Conservation (phyloP, 2,888 invertebrate genomes). For the Nomada lathburiana region DNA sequence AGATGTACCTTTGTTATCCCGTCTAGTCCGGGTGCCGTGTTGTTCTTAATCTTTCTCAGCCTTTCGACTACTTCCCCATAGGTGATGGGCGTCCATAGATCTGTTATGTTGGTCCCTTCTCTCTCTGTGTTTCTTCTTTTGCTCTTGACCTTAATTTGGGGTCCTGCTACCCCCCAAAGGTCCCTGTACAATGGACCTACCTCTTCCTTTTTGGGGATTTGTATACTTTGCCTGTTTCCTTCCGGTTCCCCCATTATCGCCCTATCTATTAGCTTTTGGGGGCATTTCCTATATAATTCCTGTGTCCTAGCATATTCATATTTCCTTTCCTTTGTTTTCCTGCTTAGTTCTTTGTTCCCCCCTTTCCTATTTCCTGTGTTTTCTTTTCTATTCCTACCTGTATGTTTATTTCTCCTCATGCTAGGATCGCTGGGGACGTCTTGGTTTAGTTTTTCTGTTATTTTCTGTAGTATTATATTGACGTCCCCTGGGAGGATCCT, state of each 20-base stretch:
- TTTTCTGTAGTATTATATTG: fast-evolving
- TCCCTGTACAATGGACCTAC: neutral
- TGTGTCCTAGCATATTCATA: neutral
- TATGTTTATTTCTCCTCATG: no score
- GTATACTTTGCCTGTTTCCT: fast-evolving
- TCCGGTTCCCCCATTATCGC: neutral
- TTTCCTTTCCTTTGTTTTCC: neutral
- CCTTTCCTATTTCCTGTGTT: no score
- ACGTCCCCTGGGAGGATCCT: neutral
- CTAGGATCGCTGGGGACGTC: no score
- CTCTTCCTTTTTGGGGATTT: neutral
- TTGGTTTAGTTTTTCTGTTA: no score
- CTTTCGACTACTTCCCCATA: no score
- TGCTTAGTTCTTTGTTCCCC: neutral
- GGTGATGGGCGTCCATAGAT: no score
- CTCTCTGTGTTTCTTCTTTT: no score
- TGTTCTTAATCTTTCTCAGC: neutral
- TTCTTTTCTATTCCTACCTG: no score
- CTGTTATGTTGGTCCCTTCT: fast-evolving
- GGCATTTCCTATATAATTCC: neutral
- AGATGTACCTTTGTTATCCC: neutral
- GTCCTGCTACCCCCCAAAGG: neutral
- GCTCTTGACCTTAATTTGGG: neutral
- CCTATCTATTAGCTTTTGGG: neutral
- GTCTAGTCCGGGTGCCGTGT: neutral